These are phyloP conservation scores for Oreochromis mossambicus DNA, from an alignment of 2,797 vertebrate species.

Conservation along the genomic window DNA sequence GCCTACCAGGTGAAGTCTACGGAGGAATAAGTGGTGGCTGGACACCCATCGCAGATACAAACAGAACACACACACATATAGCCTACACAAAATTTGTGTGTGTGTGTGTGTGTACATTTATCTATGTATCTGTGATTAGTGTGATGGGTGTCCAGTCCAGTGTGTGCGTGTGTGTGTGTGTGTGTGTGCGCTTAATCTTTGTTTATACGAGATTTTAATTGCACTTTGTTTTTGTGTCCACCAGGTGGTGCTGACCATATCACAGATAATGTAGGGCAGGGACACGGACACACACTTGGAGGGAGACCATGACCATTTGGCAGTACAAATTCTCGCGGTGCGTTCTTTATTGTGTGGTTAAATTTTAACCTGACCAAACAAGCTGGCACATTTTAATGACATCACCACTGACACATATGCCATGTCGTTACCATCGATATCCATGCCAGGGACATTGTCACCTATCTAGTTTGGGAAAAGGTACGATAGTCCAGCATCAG, in stretches of 20 bases:
- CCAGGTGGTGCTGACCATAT: slow-evolving; percentile 86
- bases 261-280: slow-evolving; percentile 88
- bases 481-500: slow-evolving; percentile 32
- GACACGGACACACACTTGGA: slow-evolving; percentile 82
- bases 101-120: background rate
- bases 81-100: background rate
- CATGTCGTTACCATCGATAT: slow-evolving; percentile 75
- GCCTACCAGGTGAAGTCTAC: slow-evolving; percentile 79
- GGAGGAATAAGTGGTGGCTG: slow-evolving; percentile 80
- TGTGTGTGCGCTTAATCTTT: background rate
- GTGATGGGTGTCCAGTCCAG: background rate
- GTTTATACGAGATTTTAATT: background rate
- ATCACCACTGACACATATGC: background rate
- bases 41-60: slow-evolving; percentile 77
- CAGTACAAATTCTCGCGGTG: background rate
- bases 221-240: slow-evolving; percentile 12
- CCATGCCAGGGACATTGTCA: slow-evolving; percentile 86
- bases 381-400: background rate
- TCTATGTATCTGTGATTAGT: background rate
- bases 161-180: background rate
- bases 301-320: slow-evolving; percentile 62
- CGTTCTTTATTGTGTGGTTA: background rate
- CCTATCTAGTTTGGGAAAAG: slow-evolving; percentile 80
- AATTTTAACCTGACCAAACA: background rate
- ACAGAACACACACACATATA: background rate